Evolutionary conservation across 2,888 invertebrate genomes (phyloP), one percentile per base, ranked within the genome.

Genomic region (Pediacus dermestoides): DNA sequence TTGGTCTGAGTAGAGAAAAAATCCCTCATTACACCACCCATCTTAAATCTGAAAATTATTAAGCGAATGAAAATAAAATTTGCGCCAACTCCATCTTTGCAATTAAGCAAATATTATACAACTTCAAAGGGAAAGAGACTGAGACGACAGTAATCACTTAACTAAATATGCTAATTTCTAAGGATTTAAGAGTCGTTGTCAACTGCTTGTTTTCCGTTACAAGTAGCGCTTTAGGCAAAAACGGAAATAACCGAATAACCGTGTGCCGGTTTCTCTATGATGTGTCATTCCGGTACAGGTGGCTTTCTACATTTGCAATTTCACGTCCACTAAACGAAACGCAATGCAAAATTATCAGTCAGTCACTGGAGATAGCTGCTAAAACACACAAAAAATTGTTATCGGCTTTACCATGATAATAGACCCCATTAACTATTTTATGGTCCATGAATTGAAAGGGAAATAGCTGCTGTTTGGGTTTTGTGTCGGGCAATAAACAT

Each of bases 171-270:
- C 42, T 52, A 52, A 50, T 52, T 48, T 48, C 36, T 41, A 40
- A 42, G 42, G 45, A 50, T 52, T 52, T 48, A 50, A 50, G 48
- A 52, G 48, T 48, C 42, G 45, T 46, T 39, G 44, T 48, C 47
- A 44, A 44, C 44, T 50, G 48, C 32, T 44, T 50, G 47, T 46
- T 49, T 50, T 48, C 49, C 52, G 45, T 34, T 52, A 41, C 47
- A 44, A 49, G 47, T 47, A 37, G 45, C 42, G 45, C 44, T 52
- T 30, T 22, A 46, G 48, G 46, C 49, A 40, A 38, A 45, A 45
- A 41, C 44, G 51, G 51, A 51, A 51, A 51, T 51, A 51, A 51
- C 47, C n/a, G n/a, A n/a, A n/a, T n/a, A n/a, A n/a, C n/a, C n/a
- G n/a, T 51, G 45, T 49, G 48, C 51, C 51, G 48, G 51, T 43